Conservation (phyloP, 1,140 invertebrate genomes). For the Drosophila baimaii region DNA sequence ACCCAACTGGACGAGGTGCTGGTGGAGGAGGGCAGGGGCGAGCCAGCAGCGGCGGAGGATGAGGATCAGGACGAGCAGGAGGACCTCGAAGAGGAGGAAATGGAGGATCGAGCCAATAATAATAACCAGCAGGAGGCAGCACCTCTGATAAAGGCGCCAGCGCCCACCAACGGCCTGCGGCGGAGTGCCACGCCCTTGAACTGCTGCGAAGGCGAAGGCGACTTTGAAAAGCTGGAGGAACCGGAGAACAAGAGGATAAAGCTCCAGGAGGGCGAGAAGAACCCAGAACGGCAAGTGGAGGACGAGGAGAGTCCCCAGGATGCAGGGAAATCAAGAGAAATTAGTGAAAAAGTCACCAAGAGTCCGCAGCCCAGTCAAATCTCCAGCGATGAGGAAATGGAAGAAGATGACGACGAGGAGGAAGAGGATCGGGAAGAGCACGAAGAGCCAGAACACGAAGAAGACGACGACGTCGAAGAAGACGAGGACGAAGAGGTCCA, state of each 20-base stretch:
- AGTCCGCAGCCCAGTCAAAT: conserved; percentile 50
- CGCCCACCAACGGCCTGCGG: conserved; percentile 53
- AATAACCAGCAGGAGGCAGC: conserved; percentile 55
- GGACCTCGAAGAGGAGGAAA: conserved; percentile 45
- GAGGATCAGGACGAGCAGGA: conserved; percentile 30
- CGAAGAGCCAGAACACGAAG: conserved; percentile 12
- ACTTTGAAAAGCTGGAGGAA: conserved; percentile 21
- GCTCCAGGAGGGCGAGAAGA: conserved; percentile 38
- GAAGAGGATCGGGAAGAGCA: conserved; percentile 21
- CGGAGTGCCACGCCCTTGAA: conserved; percentile 61
- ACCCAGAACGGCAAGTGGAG: conserved; percentile 1
- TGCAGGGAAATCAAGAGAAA: conserved; percentile 6
- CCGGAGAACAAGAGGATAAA: conserved; percentile 60
- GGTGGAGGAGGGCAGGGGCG: conserved; percentile 15
- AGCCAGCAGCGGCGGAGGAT: conserved; percentile 19
- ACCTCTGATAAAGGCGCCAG: conserved; percentile 28
- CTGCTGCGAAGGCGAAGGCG: conserved; percentile 28
- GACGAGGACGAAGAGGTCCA: conserved; percentile 22
- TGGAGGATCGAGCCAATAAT: conserved; percentile 67
- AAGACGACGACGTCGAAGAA: conserved; percentile 11
- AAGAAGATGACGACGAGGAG: conserved; percentile 45
- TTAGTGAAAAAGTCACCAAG: conserved; percentile 16
- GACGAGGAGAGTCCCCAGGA: conserved; percentile 19
- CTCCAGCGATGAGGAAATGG: conserved; percentile 43
- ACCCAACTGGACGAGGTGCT: conserved; percentile 27